These are phyloP conservation scores for Oryzias javanicus DNA, from an alignment of 2,113 vertebrate genomes.

Conservation along the genomic window DNA sequence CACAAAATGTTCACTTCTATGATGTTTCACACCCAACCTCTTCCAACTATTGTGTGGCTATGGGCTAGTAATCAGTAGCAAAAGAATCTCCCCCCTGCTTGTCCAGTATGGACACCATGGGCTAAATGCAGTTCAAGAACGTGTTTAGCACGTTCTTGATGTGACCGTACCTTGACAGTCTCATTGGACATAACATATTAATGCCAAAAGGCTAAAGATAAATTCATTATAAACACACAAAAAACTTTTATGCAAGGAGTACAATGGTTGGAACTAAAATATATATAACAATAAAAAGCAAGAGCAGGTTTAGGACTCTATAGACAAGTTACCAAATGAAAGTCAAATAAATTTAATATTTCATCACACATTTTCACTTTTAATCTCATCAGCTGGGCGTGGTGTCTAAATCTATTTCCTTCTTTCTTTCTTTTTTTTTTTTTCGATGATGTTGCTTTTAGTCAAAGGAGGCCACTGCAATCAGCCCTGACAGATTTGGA, in stretches of 20 bases:
- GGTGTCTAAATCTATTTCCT: slow-evolving; percentile 36
- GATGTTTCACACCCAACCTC: no score
- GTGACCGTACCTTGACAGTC: no score
- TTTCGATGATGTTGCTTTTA: slow-evolving; percentile 45
- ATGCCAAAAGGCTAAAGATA: slow-evolving; percentile 1
- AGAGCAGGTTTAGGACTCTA: slow-evolving; percentile 6
- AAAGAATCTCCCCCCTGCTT: no score
- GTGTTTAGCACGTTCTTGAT: no score
- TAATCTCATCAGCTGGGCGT: slow-evolving; percentile 56
- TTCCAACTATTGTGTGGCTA: no score
- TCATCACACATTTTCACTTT: slow-evolving; percentile 53
- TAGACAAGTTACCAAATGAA: slow-evolving; percentile 26
- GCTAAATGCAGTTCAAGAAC: no score
- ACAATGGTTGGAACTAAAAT: neutral
- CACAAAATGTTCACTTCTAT: no score
- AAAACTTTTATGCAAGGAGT: neutral
- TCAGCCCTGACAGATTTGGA: slow-evolving; percentile 75
- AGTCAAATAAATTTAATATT: slow-evolving; percentile 58
- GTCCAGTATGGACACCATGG: no score
- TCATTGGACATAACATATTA: no score
- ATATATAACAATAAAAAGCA: slow-evolving; percentile 13
- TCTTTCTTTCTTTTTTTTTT: slow-evolving; percentile 24
- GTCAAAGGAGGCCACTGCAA: slow-evolving; percentile 70
- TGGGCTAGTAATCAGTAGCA: no score
- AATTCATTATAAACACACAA: slow-evolving; percentile 7